Evolutionary conservation across 2,888 invertebrate genomes (phyloP), one percentile per base, ranked within the genome.

Genomic region (Eupsilia transversa): DNA sequence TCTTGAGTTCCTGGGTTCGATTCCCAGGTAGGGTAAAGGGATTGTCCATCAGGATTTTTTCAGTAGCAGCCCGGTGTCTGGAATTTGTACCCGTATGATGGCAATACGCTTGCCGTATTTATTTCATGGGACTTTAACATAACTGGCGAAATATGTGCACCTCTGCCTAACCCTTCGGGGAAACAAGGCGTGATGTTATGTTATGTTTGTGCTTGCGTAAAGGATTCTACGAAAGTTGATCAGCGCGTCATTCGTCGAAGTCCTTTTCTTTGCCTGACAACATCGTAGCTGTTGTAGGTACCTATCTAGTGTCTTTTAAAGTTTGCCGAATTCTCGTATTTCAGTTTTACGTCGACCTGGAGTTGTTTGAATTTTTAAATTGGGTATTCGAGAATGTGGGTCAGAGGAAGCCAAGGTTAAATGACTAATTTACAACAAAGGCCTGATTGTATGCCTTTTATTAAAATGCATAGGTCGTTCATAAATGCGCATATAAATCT

Each of bases 311-410:
- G 17, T 49, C 46, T 35, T 49, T 65, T 56, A 56, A 75, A 79
- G 23, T 65, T 65, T 52, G 10, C 9, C 27, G 49, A 17, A 82
- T 65, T 57, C 54, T 77, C 49, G 64, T 77, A 54, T 79, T 79
- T 64, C 64, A 46, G 41, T 56, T 57, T 52, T n/a, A 59, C 52
- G 27, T 49, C 33, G 17, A 35, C 30, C 64, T 60, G 10, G 46
- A 20, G 38, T 56, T 41, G 41, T 56, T 56, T 69, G 77, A 67
- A n/a, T 59, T 82, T 65, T 54, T 82, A 43, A 33, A 65, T 65
- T 77, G 83, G 68, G 5, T 4, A 41, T 54, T 67, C 23, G 43
- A 68, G 63, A 33, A 59, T 69, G 38, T 54, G 57, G 38, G 33
- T 57, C n/a, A 61, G 41, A 66, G 0, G 65, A 66, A n/a, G 77